These are phyloP conservation scores for Lasiommata megera DNA, from an alignment of 2,888 invertebrate genomes.

Conservation along the genomic window DNA sequence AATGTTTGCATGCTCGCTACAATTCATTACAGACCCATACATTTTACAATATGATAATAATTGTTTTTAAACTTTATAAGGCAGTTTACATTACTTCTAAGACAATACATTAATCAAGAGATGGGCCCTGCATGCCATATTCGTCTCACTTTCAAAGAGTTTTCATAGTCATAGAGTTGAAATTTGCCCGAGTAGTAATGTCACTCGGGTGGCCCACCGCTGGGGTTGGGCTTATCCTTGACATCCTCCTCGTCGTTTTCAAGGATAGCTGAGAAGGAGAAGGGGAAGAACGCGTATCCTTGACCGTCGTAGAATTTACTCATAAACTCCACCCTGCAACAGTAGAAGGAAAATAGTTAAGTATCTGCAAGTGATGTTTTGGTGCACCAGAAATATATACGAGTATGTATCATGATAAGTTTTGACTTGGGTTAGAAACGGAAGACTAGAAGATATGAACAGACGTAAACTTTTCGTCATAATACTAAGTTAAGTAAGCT, in stretches of 20 bases:
- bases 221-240: constrained; percentile 48
- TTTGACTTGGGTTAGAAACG: too few species aligned
- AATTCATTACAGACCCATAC: not conserved
- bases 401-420: too few species aligned
- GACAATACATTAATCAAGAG: constrained; percentile 4
- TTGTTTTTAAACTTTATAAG: not conserved
- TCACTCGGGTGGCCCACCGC: constrained; percentile 61
- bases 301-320: constrained; percentile 94
- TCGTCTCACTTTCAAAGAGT: constrained; percentile 24
- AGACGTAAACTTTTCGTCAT: too few species aligned
- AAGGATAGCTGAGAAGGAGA: constrained; percentile 85
- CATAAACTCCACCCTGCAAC: constrained; percentile 96
- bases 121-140: constrained; percentile 30
- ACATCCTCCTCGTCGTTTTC: constrained; percentile 73
- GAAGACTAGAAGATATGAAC: too few species aligned
- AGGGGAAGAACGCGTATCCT: constrained; percentile 88
- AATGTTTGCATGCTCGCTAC: not conserved
- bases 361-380: too few species aligned
- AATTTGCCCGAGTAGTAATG: constrained; percentile 24
- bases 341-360: not conserved
- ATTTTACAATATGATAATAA: not conserved
- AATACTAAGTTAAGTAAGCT: too few species aligned
- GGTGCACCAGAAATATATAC: too few species aligned
- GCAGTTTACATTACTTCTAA: constrained; percentile 1
- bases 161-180: constrained; percentile 21